phyloP scores from a whole-genome alignment of 2,797 vertebrate species.

The Catostomus latipinnis region DNA sequence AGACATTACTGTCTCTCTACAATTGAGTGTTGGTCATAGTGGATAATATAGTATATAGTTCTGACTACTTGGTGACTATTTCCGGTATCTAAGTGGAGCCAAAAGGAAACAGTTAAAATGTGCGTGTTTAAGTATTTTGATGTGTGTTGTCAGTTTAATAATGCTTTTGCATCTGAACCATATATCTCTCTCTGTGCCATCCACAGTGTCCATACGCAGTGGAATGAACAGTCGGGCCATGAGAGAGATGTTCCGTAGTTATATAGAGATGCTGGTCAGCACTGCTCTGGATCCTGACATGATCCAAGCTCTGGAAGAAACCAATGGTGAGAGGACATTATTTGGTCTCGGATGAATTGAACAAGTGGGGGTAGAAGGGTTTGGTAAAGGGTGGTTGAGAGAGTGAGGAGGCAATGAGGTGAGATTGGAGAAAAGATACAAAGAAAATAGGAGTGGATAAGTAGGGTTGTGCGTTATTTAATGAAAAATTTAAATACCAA shows the following conservation, averaged over 20 bases:
- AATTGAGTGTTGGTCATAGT: not conserved
- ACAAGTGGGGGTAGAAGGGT: not conserved
- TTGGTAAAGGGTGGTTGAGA: not conserved
- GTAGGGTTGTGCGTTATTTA: too few relatives aligned
- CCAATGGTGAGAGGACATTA: slow-evolving; percentile 79
- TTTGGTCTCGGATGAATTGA: slow-evolving; percentile 1
- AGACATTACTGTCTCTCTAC: not conserved
- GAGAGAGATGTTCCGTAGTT: slow-evolving; percentile 95
- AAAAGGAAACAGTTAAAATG: not conserved
- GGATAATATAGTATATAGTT: not conserved
- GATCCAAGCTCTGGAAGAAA: slow-evolving; percentile 95
- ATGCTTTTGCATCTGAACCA: too few relatives aligned
- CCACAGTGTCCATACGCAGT: slow-evolving; percentile 76
- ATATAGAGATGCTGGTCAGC: slow-evolving; percentile 95
- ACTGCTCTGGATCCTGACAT: slow-evolving; percentile 93
- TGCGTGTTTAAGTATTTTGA: slow-evolving; percentile 26
- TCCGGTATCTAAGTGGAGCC: not conserved
- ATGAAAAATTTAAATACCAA: too few relatives aligned
- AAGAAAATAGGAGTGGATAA: not conserved
- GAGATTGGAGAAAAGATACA: not conserved
- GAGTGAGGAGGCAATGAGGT: not conserved
- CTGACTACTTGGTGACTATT: not conserved
- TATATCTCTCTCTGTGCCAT: not conserved
- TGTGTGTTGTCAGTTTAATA: not conserved
- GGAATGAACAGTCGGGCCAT: slow-evolving; percentile 89